Evolutionary conservation across 1,140 invertebrate genomes (phyloP).

Genomic region (Penaeus vannamei): DNA sequence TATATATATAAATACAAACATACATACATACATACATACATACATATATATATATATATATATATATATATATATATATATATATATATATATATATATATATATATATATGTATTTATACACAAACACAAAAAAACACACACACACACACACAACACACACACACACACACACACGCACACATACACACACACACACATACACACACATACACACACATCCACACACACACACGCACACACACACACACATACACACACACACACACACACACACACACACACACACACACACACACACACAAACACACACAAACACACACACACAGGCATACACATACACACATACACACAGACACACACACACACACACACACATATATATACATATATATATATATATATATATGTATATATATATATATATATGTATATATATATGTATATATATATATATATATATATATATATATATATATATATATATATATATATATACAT

Average conservation of each 20-base stretch:
- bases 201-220: not conserved
- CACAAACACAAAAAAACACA: not conserved
- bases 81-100: slow-evolving; percentile 30
- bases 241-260: not conserved
- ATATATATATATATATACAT: no score
- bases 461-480: no score
- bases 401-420: slow-evolving; percentile 31
- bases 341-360: no score
- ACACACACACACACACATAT: not conserved
- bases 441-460: not conserved
- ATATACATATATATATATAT: slow-evolving; percentile 2
- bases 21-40: no score
- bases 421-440: slow-evolving; percentile 28
- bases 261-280: not conserved
- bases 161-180: not conserved
- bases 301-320: no score
- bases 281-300: not conserved
- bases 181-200: not conserved
- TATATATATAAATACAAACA: no score
- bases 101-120: slow-evolving; percentile 27
- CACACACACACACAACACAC: not conserved
- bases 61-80: slow-evolving; percentile 37
- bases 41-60: slow-evolving; percentile 36
- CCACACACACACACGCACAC: not conserved
- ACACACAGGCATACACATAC: no score